These are phyloP conservation scores for Morelia viridis DNA, from an alignment of 2,797 vertebrate species.

Conservation along the genomic window DNA sequence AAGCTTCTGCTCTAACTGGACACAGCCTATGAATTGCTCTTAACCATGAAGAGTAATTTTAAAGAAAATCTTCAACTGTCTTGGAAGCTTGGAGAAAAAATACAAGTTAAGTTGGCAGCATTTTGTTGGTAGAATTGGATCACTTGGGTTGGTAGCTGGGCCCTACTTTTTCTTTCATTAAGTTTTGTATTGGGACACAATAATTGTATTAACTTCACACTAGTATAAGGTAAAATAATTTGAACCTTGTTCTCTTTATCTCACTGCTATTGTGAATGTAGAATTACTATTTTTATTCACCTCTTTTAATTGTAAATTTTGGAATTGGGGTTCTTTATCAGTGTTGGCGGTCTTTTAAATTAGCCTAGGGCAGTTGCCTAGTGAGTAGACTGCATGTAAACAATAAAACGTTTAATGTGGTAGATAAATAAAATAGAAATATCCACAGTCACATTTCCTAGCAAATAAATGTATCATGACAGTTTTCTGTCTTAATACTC, in stretches of 20 bases:
- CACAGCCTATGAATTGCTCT: neutral
- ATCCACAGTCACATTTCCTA: slow-evolving; percentile 6
- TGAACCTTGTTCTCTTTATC: neutral
- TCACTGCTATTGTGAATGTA: neutral
- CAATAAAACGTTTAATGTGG: neutral
- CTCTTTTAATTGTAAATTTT: neutral
- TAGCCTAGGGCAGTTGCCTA: neutral
- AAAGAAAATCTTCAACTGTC: neutral
- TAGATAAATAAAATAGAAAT: accelerated
- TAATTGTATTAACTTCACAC: slow-evolving; percentile 34
- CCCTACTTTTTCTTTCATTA: neutral
- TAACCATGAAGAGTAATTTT: neutral
- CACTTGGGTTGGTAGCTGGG: neutral
- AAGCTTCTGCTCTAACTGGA: neutral
- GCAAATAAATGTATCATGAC: slow-evolving; percentile 12
- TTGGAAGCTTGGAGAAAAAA: neutral
- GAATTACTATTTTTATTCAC: neutral
- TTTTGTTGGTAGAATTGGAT: slow-evolving; percentile 5
- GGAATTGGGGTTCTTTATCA: neutral
- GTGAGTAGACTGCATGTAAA: neutral
- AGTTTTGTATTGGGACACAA: slow-evolving; percentile 30
- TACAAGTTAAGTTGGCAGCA: neutral
- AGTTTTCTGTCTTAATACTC: neutral
- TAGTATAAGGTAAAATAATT: neutral
- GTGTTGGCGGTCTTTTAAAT: neutral